phyloP scores from a whole-genome alignment of 2,888 invertebrate species.

The Chelonus formosanus region DNA sequence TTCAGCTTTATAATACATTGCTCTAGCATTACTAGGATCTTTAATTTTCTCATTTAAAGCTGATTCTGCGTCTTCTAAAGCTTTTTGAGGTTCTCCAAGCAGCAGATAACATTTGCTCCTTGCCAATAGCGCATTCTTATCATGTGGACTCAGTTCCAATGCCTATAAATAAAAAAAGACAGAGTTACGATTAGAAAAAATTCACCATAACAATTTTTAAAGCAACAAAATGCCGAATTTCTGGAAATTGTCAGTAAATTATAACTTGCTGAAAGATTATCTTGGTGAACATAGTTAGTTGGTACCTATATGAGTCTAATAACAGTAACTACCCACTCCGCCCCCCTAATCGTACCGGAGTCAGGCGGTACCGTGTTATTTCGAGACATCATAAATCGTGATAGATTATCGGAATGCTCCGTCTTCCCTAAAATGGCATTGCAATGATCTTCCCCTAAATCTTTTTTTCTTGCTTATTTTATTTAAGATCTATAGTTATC shows the following conservation, averaged over 20 bases:
- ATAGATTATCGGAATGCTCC: constrained; percentile 46
- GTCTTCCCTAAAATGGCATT: constrained; percentile 29
- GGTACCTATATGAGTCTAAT: constrained; percentile 37
- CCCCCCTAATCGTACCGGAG: constrained; percentile 43
- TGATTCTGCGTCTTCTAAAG: constrained; percentile 84
- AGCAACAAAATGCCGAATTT: constrained; percentile 1
- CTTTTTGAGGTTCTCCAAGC: constrained; percentile 84
- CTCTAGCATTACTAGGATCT: constrained; percentile 77
- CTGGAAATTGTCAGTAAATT: constrained; percentile 14
- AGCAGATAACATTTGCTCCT: constrained; percentile 89
- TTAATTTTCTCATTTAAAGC: constrained; percentile 72
- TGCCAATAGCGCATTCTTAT: constrained; percentile 86
- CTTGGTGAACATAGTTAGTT: constrained; percentile 4
- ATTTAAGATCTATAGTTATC: not conserved
- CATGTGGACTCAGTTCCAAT: constrained; percentile 83
- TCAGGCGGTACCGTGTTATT: constrained; percentile 46
- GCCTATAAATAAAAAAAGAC: constrained; percentile 72
- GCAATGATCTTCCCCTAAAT: not conserved
- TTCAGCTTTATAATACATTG: constrained; percentile 90
- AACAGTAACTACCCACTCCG: constrained; percentile 38
- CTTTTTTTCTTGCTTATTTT: not conserved
- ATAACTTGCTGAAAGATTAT: not conserved
- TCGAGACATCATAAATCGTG: constrained; percentile 47
- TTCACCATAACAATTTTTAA: constrained; percentile 11
- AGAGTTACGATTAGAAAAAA: not conserved